Percentiles rank a stretch among this genome's conserved stretches.
phyloP scores from a whole-genome alignment of 2,888 invertebrate genomes.

The Catocala nupta region DNA sequence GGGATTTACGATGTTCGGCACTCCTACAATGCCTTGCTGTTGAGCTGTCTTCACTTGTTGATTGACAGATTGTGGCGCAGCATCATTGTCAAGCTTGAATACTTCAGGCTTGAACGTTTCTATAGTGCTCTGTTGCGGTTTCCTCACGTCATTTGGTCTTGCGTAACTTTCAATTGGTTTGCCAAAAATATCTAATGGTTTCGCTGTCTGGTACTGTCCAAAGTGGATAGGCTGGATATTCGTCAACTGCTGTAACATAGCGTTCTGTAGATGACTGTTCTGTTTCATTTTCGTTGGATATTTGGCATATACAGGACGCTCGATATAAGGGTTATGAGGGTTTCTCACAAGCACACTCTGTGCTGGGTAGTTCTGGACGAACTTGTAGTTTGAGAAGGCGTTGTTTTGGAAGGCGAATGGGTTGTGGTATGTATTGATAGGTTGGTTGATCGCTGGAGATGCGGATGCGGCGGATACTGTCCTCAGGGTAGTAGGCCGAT shows the following conservation, averaged over 20 bases:
- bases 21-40: constrained; percentile 65
- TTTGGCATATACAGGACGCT: constrained; percentile 73
- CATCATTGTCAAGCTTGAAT: constrained; percentile 76
- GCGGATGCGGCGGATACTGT: constrained; percentile 67
- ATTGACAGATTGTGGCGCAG: constrained; percentile 71
- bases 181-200: constrained; percentile 71
- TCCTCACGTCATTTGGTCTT: constrained; percentile 66
- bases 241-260: constrained; percentile 74
- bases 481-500: constrained; percentile 78
- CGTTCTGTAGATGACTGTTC: constrained; percentile 60
- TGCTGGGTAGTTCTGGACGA: constrained; percentile 75
- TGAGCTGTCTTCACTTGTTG: constrained; percentile 82
- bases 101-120: constrained; percentile 81
- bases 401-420: constrained; percentile 76
- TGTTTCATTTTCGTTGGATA: constrained; percentile 76
- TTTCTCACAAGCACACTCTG: constrained; percentile 78
- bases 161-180: constrained; percentile 74
- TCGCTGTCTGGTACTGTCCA: constrained; percentile 71
- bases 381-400: constrained; percentile 74
- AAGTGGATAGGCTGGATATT: constrained; percentile 78
- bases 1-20: constrained; percentile 63
- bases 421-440: constrained; percentile 81
- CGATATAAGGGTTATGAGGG: constrained; percentile 74
- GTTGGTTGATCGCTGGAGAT: constrained; percentile 70
- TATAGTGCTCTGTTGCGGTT: constrained; percentile 55